Percentiles rank a stretch among this genome's conserved stretches.
phyloP scores from a whole-genome alignment of 1,140 invertebrate genomes.

The Temnothorax curvispinosus region DNA sequence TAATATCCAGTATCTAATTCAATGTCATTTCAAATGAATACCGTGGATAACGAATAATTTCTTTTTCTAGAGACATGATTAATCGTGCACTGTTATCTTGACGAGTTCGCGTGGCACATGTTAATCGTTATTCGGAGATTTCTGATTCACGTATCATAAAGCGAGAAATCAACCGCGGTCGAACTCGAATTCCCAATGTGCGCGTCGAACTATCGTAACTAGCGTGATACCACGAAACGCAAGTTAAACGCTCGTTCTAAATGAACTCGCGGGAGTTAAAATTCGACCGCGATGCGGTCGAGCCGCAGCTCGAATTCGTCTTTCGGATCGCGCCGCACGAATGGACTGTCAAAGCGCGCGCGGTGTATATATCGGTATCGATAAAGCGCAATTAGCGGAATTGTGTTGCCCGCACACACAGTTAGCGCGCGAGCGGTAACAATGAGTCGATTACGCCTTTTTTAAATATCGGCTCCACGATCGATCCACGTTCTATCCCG shows the following conservation, averaged over 20 bases:
- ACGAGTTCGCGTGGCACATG: neutral
- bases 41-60: neutral
- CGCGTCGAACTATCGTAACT: slow-evolving; percentile 19
- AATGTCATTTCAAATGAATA: neutral
- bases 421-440: slow-evolving; percentile 12
- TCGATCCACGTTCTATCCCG: slow-evolving; percentile 32
- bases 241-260: slow-evolving; percentile 44
- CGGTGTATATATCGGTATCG: neutral
- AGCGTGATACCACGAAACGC: slow-evolving; percentile 12
- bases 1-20: neutral
- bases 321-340: slow-evolving; percentile 54
- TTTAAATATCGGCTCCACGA: slow-evolving; percentile 23
- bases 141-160: slow-evolving; percentile 21
- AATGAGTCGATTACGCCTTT: slow-evolving; percentile 43
- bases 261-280: slow-evolving; percentile 56
- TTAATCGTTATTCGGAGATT: neutral
- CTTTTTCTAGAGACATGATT: neutral
- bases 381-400: slow-evolving; percentile 60
- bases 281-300: slow-evolving; percentile 51
- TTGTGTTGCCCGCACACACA: slow-evolving; percentile 35
- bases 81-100: neutral
- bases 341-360: slow-evolving; percentile 50
- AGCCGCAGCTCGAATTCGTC: slow-evolving; percentile 46
- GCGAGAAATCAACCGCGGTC: slow-evolving; percentile 9
- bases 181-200: slow-evolving; percentile 17